Percentiles rank a stretch among this genome's conserved stretches.
These are phyloP conservation scores for Polypedilum vanderplanki DNA, from an alignment of 1,140 invertebrate species.

Conservation along the genomic window DNA sequence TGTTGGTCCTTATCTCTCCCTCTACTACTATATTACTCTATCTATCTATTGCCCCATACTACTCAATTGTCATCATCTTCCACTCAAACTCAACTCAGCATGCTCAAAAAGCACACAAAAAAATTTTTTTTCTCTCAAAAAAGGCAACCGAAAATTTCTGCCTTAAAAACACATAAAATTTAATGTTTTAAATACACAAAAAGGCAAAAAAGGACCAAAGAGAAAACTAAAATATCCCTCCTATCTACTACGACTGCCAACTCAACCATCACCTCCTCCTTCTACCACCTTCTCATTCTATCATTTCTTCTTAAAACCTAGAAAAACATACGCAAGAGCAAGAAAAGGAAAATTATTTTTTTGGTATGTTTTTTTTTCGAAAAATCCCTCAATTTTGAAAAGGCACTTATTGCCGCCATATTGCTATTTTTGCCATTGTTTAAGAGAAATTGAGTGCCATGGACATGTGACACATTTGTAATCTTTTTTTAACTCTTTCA, in stretches of 20 bases:
- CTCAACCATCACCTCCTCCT: not conserved
- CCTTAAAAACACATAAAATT: constrained; percentile 28
- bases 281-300: not conserved
- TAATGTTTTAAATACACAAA: constrained; percentile 28
- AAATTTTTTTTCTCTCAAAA: not conserved
- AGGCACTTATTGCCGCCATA: too few relatives aligned
- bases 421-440: too few relatives aligned
- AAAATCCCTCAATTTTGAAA: too few relatives aligned
- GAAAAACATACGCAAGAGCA: not conserved
- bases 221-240: constrained; percentile 27
- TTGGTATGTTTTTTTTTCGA: too few relatives aligned
- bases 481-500: too few relatives aligned
- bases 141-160: constrained; percentile 19
- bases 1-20: not conserved
- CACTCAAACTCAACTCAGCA: not conserved
- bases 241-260: not conserved
- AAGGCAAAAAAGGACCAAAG: constrained; percentile 20
- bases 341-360: too few relatives aligned
- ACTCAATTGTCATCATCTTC: not conserved
- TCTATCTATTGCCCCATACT: not conserved
- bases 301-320: not conserved
- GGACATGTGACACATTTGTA: too few relatives aligned
- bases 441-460: too few relatives aligned
- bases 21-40: too few relatives aligned
- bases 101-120: not conserved